phyloP scores from a whole-genome alignment of 1,140 invertebrate genomes.

The Meloidogyne hapla region DNA sequence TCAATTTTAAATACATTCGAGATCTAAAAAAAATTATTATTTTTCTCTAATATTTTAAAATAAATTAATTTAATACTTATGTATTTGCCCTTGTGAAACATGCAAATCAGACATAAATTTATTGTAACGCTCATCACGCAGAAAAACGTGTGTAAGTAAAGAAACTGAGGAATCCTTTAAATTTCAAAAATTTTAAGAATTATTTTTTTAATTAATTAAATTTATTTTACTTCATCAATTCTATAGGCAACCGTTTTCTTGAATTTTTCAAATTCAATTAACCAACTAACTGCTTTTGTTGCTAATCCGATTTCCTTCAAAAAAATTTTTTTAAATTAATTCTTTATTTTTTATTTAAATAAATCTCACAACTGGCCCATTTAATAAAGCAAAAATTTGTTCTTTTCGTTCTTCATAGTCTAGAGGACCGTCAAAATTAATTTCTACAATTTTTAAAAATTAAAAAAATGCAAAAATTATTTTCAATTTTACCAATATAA shows the following conservation, averaged over 20 bases:
- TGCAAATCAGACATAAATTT: slow-evolving; percentile 47
- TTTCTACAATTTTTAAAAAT: slow-evolving; percentile 12
- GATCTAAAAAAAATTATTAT: slow-evolving; percentile 28
- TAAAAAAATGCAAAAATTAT: background rate
- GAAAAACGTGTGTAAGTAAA: slow-evolving; percentile 43
- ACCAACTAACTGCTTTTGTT: slow-evolving; percentile 45
- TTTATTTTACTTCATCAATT: slow-evolving; percentile 15
- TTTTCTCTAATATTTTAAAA: background rate
- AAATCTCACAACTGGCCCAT: slow-evolving; percentile 28
- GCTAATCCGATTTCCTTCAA: slow-evolving; percentile 40
- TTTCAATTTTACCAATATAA: slow-evolving; percentile 39
- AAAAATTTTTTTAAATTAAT: no score
- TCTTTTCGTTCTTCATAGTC: slow-evolving; percentile 31
- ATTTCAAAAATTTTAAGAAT: no score
- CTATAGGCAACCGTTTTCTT: slow-evolving; percentile 25
- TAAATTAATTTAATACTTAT: slow-evolving; percentile 3
- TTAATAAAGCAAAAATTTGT: slow-evolving; percentile 35
- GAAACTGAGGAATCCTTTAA: slow-evolving; percentile 47
- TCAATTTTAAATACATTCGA: slow-evolving; percentile 52
- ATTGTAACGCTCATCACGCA: slow-evolving; percentile 31
- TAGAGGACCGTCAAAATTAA: slow-evolving; percentile 46
- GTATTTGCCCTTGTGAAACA: slow-evolving; percentile 45
- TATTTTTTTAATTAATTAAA: no score
- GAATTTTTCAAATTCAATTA: slow-evolving; percentile 48
- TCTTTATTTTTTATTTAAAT: background rate